These are phyloP conservation scores for Contarinia nasturtii DNA, from an alignment of 1,140 invertebrate genomes.

Conservation along the genomic window DNA sequence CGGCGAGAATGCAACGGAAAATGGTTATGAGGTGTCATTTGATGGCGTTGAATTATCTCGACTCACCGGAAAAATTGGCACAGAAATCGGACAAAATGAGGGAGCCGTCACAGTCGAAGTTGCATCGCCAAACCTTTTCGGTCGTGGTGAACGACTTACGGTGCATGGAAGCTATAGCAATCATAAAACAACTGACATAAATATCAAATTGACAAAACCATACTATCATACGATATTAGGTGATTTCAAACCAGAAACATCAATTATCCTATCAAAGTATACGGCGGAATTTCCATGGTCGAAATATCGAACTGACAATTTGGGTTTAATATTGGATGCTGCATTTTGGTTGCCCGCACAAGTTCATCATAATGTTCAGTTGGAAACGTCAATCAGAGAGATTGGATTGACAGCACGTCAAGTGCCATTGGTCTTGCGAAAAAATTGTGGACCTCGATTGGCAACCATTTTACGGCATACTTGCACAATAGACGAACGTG, in stretches of 20 bases:
- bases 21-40: conserved; percentile 22
- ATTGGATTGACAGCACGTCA: conserved; percentile 13
- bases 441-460: conserved; percentile 20
- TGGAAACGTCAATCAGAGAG: conserved; percentile 19
- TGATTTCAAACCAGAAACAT: conserved; percentile 17
- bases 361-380: conserved; percentile 16
- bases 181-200: conserved; percentile 17
- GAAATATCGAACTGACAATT: neutral
- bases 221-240: conserved; percentile 20
- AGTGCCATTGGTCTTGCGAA: conserved; percentile 18
- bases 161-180: conserved; percentile 21
- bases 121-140: conserved; percentile 17
- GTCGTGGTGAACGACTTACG: conserved; percentile 19
- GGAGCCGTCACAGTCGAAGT: conserved; percentile 19
- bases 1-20: conserved; percentile 12
- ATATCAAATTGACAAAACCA: conserved; percentile 21
- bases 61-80: conserved; percentile 20
- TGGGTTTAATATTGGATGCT: neutral
- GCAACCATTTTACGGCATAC: conserved; percentile 20
- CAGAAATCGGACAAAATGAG: conserved; percentile 22
- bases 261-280: conserved; percentile 4
- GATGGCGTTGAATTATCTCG: conserved; percentile 17
- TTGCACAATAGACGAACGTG: conserved; percentile 16
- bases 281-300: conserved; percentile 4
- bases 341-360: neutral